Evolutionary conservation across 2,797 vertebrate species (phyloP).

Genomic region (Crenichthys baileyi): DNA sequence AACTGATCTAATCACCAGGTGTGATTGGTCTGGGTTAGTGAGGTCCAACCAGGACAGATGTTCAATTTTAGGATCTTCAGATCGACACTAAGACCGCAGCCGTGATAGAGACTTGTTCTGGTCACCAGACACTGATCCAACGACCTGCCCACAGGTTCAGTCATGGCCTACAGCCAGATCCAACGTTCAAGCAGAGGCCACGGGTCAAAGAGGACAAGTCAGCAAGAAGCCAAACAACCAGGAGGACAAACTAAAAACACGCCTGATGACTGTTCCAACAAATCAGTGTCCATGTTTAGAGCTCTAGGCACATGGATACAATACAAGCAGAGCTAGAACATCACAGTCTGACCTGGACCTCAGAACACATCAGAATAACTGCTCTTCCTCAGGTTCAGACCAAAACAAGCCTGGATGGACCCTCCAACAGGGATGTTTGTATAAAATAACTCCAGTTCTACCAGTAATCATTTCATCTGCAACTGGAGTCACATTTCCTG

Average conservation of each 20-base stretch:
- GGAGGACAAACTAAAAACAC: too few species aligned
- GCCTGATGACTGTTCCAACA: too few species aligned
- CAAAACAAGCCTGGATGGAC: not conserved
- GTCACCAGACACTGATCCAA: not conserved
- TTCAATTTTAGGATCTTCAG: not conserved
- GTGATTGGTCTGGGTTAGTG: too few species aligned
- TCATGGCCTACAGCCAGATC: not conserved
- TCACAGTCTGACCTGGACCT: not conserved
- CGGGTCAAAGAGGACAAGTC: not conserved
- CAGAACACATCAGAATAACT: not conserved
- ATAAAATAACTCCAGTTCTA: not conserved
- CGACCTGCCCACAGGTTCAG: not conserved
- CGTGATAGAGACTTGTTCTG: not conserved
- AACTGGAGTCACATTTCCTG: too few species aligned
- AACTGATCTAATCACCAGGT: too few species aligned
- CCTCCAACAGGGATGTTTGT: not conserved
- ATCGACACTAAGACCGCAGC: not conserved
- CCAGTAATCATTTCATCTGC: not conserved
- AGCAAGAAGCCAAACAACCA: not conserved
- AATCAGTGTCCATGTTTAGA: not conserved
- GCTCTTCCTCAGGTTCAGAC: not conserved
- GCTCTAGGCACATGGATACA: not conserved
- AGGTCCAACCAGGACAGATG: not conserved
- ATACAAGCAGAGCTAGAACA: not conserved
- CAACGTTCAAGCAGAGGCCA: not conserved